phyloP scores from a whole-genome alignment of 2,797 vertebrate genomes.

The Neosilurus hyrtlii region DNA sequence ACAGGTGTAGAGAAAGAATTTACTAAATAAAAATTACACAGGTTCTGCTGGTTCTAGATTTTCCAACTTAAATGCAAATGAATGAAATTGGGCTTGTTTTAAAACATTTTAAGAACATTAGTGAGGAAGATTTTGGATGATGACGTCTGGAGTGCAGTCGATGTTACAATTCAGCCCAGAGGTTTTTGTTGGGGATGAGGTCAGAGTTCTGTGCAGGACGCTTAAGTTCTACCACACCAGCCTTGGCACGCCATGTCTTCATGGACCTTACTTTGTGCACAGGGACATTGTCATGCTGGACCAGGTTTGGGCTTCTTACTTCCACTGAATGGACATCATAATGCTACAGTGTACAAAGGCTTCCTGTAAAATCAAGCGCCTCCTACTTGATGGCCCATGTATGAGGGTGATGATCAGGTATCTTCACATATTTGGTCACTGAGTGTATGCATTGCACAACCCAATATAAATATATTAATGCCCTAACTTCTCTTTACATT shows the following conservation, averaged over 20 bases:
- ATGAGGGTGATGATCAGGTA: background rate
- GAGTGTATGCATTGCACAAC: too few species aligned
- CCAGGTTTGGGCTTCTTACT: background rate
- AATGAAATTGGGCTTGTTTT: background rate
- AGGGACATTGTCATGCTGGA: background rate
- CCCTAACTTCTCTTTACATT: background rate
- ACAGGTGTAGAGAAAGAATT: background rate
- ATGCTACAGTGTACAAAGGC: background rate
- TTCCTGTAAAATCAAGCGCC: background rate
- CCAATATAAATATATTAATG: background rate
- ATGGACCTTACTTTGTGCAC: background rate
- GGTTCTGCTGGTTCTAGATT: background rate
- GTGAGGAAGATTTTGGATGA: background rate
- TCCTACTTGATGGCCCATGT: background rate
- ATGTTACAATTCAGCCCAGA: background rate
- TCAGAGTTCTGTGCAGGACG: background rate
- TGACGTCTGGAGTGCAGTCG: background rate
- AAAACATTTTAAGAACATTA: background rate
- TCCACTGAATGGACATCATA: background rate
- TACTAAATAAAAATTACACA: background rate
- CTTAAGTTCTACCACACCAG: background rate
- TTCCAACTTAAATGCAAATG: background rate
- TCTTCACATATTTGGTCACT: background rate
- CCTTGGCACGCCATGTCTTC: background rate
- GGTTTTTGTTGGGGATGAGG: background rate